Evolutionary conservation across 2,888 invertebrate genomes (phyloP), one percentile per base, ranked within the genome.

Genomic region (Limnephilus rhombicus): DNA sequence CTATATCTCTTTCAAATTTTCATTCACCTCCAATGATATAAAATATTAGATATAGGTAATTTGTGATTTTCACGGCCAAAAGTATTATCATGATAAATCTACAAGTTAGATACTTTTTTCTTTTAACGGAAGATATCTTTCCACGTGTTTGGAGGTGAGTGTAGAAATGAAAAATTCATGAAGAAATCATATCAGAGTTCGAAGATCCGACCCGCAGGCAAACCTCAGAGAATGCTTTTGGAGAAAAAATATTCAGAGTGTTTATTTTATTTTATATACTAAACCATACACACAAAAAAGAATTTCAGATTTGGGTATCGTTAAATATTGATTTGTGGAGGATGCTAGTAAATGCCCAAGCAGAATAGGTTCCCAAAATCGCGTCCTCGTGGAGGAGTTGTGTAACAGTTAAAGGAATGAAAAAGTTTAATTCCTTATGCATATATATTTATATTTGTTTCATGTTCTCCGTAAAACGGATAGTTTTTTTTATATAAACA

Each of bases 201-300:
- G 68, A 68, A 68, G 68, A 68, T 3, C 68, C 68, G 18, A 68
- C 68, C 24, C 68, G 5, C 68, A 68, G 68, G 68, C 5, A 49
- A 15, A 49, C 49, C 68, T 68, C 7, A 68, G 68, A 68, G 68
- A 15, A 68, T 24, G 68, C 18, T 68, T 68, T 68, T 68, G 4
- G 68, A 68, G 24, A 68, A 68, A 37, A 86, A 49, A 86, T 86
- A 86, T 86, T 86, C 89, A 34, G 37, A 89, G 80, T 24, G 89
- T 89, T 89, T 89, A 89, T 89, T 89, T 86, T 86, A 49, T 49
- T 83, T 83, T 18, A 37, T 24, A 83, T 83, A 83, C 37, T 86
- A 13, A 37, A n/a, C 41, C 83, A 18, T 37, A 83, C 37, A 37
- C 37, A 31, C 83, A 37, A 31, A 37, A 37, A 83, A 34, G 31